Percentiles rank a stretch among this genome's conserved stretches.
These are phyloP conservation scores for Vollenhovia emeryi DNA, from an alignment of 1,140 invertebrate genomes.

Conservation along the genomic window DNA sequence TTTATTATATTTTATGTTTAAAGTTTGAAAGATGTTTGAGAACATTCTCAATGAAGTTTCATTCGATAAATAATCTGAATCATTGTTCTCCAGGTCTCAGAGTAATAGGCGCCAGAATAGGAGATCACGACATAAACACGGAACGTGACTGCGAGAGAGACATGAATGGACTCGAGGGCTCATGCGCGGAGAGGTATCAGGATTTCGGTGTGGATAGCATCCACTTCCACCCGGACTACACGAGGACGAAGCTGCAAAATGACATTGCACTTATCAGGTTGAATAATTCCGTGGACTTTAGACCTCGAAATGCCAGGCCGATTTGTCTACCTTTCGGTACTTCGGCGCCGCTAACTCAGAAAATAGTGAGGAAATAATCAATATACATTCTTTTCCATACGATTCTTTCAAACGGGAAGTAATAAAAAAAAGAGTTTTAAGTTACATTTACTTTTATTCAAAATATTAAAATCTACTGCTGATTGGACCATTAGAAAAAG, in stretches of 20 bases:
- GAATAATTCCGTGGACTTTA: slow-evolving; percentile 83
- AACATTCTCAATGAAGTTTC: neutral
- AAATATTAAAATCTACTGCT: neutral
- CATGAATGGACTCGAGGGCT: slow-evolving; percentile 73
- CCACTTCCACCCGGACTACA: slow-evolving; percentile 86
- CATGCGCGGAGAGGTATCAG: slow-evolving; percentile 87
- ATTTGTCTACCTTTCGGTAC: slow-evolving; percentile 86
- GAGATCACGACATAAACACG: slow-evolving; percentile 87
- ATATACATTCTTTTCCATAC: neutral
- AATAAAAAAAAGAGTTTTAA: neutral
- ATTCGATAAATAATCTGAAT: neutral
- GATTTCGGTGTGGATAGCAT: slow-evolving; percentile 86
- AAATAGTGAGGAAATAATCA: slow-evolving; percentile 68
- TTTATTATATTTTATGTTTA: too few relatives aligned
- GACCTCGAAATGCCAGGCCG: slow-evolving; percentile 84
- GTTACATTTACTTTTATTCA: neutral
- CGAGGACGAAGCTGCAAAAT: slow-evolving; percentile 82
- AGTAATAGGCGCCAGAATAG: slow-evolving; percentile 86
- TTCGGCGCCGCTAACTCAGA: slow-evolving; percentile 56
- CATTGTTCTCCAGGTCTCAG: slow-evolving; percentile 75
- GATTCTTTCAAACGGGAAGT: neutral
- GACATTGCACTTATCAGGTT: slow-evolving; percentile 89
- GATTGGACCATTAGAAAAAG: neutral
- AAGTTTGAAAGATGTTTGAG: neutral
- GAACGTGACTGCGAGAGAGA: slow-evolving; percentile 87